Base-by-base conservation (phyloP, 2,888 invertebrate genomes). In the Caenorhabditis sinica region DNA sequence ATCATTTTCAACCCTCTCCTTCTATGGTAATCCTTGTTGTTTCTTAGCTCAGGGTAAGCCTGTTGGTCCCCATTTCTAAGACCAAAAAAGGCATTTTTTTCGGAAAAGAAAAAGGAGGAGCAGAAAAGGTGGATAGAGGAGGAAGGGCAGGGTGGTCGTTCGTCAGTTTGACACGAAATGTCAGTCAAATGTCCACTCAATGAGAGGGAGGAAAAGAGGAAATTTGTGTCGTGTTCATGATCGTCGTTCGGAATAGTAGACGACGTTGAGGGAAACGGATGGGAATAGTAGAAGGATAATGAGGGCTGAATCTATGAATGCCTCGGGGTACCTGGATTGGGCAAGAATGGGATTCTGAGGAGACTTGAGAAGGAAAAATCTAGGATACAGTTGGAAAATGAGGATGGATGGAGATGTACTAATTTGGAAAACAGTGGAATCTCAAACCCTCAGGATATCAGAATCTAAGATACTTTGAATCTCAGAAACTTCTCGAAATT, bases 91-190 rank as follows among this genome's bases (percentile, higher is more conserved):
- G 25, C 53, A 49, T n/a, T n/a, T n/a, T n/a, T n/a, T n/a, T n/a
- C n/a, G n/a, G n/a, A n/a, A n/a, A n/a, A n/a, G n/a, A 53, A 49
- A 58, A 49, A 43, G 65, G 79, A 72, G 79, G 58, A 79, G 71
- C 65, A 65, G 63, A 58, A 56, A 65, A 56, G 3, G 28, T 4
- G 15, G 23, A 15, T 8, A 13, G 11, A 56, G 56, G 49, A 20
- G 49, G 49, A 28, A 15, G 56, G 51, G 40, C 56, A 28, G 77
- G 79, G 79, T 79, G 79, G 79, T 79, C 71, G 79, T 79, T 71
- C 65, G 79, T 79, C 79, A 79, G 79, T 79, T 79, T 79, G 79
- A 79, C 79, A 79, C 79, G 79, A 79, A 79, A 72, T 79, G 79
- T 79, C 79, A 79, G 79, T 79, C 79, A 79, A 79, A 79, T 49